Evolutionary conservation across 2,888 invertebrate species (phyloP), one percentile per base, ranked within the genome.

Genomic region (Parapristionchus giblindavisi): DNA sequence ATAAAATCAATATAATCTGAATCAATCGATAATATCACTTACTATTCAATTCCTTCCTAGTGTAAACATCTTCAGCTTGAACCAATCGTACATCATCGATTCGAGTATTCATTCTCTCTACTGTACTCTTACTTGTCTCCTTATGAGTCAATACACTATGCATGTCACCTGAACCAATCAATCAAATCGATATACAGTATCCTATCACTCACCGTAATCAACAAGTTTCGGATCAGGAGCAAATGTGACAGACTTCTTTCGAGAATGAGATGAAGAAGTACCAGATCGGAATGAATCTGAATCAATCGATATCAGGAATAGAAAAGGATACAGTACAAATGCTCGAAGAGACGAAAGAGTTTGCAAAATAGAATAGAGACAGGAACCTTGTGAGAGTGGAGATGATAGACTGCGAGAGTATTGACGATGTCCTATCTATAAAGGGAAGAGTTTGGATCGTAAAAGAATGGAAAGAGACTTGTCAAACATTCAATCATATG

Each of bases 161-260:
- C 58, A 58, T 58, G 1, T 58, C 34, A 8, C 34, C 58, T 58
- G 54, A 4, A 24, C 24, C 17, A 43, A 43, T 43, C 43, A 43
- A 43, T 14, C 8, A 43, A 43, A 14, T 43, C 43, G 43, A 17
- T 8, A 43, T 14, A 32, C 2, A 0, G n/a, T n/a, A n/a, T n/a
- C n/a, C n/a, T n/a, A n/a, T 21, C 11, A n/a, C 36, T 61, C 24
- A 61, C 60, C 5, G 38, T 38, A 61, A 36, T 61, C 60, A 2
- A 61, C 1, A 17, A 61, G 36, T 61, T 61, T 14, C 4, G 29
- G 21, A 8, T 14, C 27, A 61, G 36, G 36, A 3, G 60, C 60
- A 38, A 61, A 61, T 6, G 60, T 61, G 36, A 61, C 60, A 17
- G 60, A 61, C 38, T 61, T 61, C 60, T 61, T 61, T n/a, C 34